A percentile compares a stretch with the other conserved stretches of the same genome.
Conservation (phyloP, 2,888 invertebrate genomes). For the Lottia gigantea region DNA sequence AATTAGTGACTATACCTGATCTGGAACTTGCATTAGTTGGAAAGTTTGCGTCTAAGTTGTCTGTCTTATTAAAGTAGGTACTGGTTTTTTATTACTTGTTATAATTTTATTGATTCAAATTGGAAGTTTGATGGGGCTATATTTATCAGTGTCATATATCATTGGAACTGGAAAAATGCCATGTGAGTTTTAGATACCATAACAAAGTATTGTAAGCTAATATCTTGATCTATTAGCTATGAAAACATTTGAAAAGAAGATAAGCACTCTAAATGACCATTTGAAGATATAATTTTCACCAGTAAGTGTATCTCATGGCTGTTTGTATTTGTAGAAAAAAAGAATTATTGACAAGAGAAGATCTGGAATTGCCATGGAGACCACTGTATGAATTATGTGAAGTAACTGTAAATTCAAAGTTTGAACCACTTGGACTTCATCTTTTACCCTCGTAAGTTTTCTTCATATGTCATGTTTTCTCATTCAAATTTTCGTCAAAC, state of each 20-base stretch:
- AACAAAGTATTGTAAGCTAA: too few relatives aligned
- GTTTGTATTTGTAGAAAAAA: slow-evolving; percentile 75
- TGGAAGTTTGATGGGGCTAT: too few relatives aligned
- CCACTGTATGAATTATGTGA: slow-evolving; percentile 79
- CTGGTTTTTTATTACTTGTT: too few relatives aligned
- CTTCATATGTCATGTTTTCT: not conserved
- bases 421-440: slow-evolving; percentile 60
- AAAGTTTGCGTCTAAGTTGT: slow-evolving; percentile 78
- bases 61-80: slow-evolving; percentile 81
- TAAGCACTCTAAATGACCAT: too few relatives aligned
- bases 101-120: too few relatives aligned
- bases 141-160: too few relatives aligned
- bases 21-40: slow-evolving; percentile 81
- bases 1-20: slow-evolving; percentile 81
- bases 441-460: slow-evolving; percentile 58
- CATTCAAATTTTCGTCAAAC: too few relatives aligned
- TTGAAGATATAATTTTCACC: too few relatives aligned
- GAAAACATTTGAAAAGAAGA: too few relatives aligned
- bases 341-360: slow-evolving; percentile 80
- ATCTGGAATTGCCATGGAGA: slow-evolving; percentile 85
- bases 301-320: not conserved
- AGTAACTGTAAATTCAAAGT: slow-evolving; percentile 52
- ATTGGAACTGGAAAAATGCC: too few relatives aligned
- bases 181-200: too few relatives aligned
- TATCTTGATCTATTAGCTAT: too few relatives aligned